Base-by-base conservation (phyloP, 1,140 invertebrate genomes). In the Platyscapa corneri region DNA sequence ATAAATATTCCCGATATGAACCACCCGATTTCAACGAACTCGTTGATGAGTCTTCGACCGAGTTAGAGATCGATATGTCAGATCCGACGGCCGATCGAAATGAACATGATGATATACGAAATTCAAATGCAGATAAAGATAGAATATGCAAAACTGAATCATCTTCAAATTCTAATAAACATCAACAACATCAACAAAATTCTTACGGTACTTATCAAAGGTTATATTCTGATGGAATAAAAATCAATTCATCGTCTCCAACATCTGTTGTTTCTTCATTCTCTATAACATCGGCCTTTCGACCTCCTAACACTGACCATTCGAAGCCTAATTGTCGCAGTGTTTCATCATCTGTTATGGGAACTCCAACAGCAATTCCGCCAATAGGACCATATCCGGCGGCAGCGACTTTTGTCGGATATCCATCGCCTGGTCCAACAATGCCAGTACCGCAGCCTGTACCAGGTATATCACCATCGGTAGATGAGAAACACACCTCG, bases 51-150 rank as follows among this genome's bases (percentile, higher is more conserved):
- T 96, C 96, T 1, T 96, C 96, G 23, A 96, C 96, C 87, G 96
- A 97, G 89, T 89, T 97, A 20, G 96, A 97, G 92, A 97, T 97
- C 85, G 96, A 96, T 89, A 97, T 96, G 95, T 96, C 96, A 0
- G 96, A 96, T 88, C 93, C 94, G 6, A 89, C 93, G 7, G 89
- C 89, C 0, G 94, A 95, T 8, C 93, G 94, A 34, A 93, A 93
- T 67, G 93, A 94, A 3, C 37, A 64, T 23, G 83, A 85, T 18
- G 64, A 72, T 10, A 39, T 27, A 5, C 6, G 88, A 92, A 91
- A 80, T 6, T 23, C 46, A 18, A 39, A 86, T 16, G 6, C 65
- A 77, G 89, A 93, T 87, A 91, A 91, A 89, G 92, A 93, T 88
- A 89, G 91, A 93, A 90, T 91, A 90, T 89, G 89, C 93, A 93